phyloP scores from a whole-genome alignment of 2,888 invertebrate genomes.

The Stratiomys singularior region DNA sequence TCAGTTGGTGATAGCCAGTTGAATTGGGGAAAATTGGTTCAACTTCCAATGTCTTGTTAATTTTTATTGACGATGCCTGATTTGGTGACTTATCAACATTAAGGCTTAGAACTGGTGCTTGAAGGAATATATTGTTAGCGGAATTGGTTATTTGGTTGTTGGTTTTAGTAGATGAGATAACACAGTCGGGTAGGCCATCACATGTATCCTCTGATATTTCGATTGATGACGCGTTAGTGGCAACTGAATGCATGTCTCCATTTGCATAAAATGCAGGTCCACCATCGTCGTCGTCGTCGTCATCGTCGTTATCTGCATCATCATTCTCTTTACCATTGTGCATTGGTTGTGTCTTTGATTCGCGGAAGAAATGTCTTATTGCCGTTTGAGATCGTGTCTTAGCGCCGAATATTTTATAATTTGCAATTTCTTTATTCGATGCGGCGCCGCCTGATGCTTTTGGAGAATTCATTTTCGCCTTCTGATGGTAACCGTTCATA shows the following conservation, averaged over 20 bases:
- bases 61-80: slow-evolving; percentile 64
- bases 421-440: slow-evolving; percentile 32
- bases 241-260: slow-evolving; percentile 48
- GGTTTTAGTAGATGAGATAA: background rate
- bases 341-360: slow-evolving; percentile 10
- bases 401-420: slow-evolving; percentile 45
- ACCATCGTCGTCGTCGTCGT: slow-evolving; percentile 1
- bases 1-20: slow-evolving; percentile 54
- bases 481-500: slow-evolving; percentile 34
- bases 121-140: slow-evolving; percentile 63
- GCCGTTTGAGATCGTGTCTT: slow-evolving; percentile 61
- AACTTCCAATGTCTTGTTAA: slow-evolving; percentile 62
- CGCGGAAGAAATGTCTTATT: slow-evolving; percentile 60
- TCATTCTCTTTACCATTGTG: slow-evolving; percentile 17
- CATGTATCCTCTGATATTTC: slow-evolving; percentile 55
- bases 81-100: slow-evolving; percentile 65
- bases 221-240: slow-evolving; percentile 51
- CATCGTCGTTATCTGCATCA: background rate
- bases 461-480: background rate
- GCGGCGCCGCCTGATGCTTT: slow-evolving; percentile 3
- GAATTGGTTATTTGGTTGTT: slow-evolving; percentile 13
- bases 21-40: slow-evolving; percentile 60
- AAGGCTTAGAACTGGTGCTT: slow-evolving; percentile 64
- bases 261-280: slow-evolving; percentile 23
- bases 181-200: slow-evolving; percentile 51